phyloP scores from a whole-genome alignment of 2,888 invertebrate genomes.

The Nemotelus pantherinus region DNA sequence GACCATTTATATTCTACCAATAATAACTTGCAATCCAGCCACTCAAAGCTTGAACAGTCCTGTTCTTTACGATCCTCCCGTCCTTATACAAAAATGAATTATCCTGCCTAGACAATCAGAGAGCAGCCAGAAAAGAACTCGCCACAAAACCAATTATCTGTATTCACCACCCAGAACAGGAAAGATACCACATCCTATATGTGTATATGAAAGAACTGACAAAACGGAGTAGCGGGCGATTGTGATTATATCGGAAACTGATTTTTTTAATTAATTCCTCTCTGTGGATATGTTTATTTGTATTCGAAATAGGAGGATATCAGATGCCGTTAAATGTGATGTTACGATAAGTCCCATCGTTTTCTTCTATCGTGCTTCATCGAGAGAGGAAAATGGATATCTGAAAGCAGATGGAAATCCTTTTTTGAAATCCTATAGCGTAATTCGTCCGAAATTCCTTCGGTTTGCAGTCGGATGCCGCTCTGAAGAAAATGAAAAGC shows the following conservation, averaged over 20 bases:
- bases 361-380: too few relatives aligned
- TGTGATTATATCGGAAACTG: conserved; percentile 37
- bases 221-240: background rate
- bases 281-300: conserved; percentile 34
- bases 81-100: too few relatives aligned
- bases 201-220: background rate
- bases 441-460: background rate
- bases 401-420: background rate
- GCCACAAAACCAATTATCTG: conserved; percentile 36
- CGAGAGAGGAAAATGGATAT: background rate
- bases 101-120: conserved; percentile 5
- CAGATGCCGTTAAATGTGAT: conserved; percentile 13
- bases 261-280: conserved; percentile 42
- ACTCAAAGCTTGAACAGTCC: too few relatives aligned
- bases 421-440: background rate
- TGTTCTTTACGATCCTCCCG: too few relatives aligned
- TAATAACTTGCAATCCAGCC: too few relatives aligned
- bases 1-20: too few relatives aligned
- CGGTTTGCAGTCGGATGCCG: background rate
- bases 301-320: conserved; percentile 37
- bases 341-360: conserved; percentile 17
- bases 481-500: background rate
- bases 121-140: conserved; percentile 28
- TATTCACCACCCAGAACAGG: conserved; percentile 3
- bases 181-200: conserved; percentile 24